A percentile compares a stretch with the other conserved stretches of the same genome.
phyloP scores from a whole-genome alignment of 1,140 invertebrate genomes.

The Phymorhynchus buccinoides region DNA sequence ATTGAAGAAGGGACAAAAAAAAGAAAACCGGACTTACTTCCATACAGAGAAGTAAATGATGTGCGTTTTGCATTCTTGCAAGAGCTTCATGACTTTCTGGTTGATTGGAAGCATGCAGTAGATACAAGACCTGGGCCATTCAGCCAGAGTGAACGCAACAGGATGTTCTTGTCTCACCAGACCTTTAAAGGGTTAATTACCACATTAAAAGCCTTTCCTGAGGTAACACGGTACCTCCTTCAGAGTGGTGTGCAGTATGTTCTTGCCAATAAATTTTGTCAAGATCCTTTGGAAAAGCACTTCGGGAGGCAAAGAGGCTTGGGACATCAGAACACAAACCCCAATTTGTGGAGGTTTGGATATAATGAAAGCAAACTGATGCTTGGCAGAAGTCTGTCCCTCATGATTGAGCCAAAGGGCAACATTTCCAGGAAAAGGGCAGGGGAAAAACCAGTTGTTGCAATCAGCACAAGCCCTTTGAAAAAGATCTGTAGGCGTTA shows the following conservation, averaged over 20 bases:
- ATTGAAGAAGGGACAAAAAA: background rate
- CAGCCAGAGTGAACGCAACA: background rate
- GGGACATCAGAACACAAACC: background rate
- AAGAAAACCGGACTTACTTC: background rate
- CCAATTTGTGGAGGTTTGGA: background rate
- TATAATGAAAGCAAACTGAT: conserved; percentile 1
- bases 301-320: conserved; percentile 12
- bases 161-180: background rate
- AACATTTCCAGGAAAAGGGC: too few species aligned
- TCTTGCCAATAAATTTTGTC: conserved; percentile 31
- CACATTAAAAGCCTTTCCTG: background rate
- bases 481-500: too few species aligned
- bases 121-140: background rate
- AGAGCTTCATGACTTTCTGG: background rate
- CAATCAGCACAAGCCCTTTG: too few species aligned
- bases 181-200: background rate
- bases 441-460: too few species aligned
- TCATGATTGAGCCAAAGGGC: too few species aligned
- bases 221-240: background rate
- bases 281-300: conserved; percentile 20
- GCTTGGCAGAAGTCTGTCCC: too few species aligned
- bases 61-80: background rate
- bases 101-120: background rate
- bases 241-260: conserved; percentile 33
- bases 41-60: background rate